Evolutionary conservation across 2,797 vertebrate species (phyloP).

Genomic region (Sebastes trivittatus): DNA sequence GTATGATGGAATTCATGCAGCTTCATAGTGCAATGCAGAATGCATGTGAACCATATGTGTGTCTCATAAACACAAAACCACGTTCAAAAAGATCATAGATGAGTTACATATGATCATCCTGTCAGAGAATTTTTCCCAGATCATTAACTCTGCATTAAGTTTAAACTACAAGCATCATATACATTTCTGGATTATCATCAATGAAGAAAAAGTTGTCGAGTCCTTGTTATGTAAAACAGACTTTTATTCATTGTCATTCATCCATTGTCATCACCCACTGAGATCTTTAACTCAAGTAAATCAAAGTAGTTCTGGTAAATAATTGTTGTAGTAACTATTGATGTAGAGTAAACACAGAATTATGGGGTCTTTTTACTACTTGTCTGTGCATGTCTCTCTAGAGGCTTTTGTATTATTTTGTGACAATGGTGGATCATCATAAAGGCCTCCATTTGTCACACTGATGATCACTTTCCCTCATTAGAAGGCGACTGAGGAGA

Average conservation of each 20-base stretch:
- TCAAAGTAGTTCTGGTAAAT: background rate
- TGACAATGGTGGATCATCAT: slow-evolving; percentile 33
- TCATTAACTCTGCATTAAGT: slow-evolving; percentile 10
- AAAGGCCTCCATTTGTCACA: slow-evolving; percentile 4
- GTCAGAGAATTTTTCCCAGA: slow-evolving; percentile 1
- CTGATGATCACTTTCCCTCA: slow-evolving; percentile 26
- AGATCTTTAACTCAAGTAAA: background rate
- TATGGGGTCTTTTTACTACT: background rate
- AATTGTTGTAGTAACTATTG: slow-evolving; percentile 25
- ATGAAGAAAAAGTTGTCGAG: background rate
- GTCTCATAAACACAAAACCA: slow-evolving; percentile 43
- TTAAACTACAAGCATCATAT: slow-evolving; percentile 2
- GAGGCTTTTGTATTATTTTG: slow-evolving; percentile 26
- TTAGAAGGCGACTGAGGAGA: slow-evolving; percentile 8
- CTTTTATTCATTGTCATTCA: background rate
- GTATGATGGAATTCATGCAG: slow-evolving; percentile 4
- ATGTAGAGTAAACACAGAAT: slow-evolving; percentile 19
- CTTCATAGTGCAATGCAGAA: background rate
- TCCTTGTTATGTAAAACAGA: background rate
- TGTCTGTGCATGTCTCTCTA: background rate
- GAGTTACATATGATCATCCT: slow-evolving; percentile 4
- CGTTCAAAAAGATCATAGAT: slow-evolving; percentile 35
- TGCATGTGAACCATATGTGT: slow-evolving; percentile 46
- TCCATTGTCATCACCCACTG: background rate
- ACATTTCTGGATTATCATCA: slow-evolving; percentile 3